phyloP scores from a whole-genome alignment of 2,888 invertebrate genomes.

The Scaptomyza reducta region DNA sequence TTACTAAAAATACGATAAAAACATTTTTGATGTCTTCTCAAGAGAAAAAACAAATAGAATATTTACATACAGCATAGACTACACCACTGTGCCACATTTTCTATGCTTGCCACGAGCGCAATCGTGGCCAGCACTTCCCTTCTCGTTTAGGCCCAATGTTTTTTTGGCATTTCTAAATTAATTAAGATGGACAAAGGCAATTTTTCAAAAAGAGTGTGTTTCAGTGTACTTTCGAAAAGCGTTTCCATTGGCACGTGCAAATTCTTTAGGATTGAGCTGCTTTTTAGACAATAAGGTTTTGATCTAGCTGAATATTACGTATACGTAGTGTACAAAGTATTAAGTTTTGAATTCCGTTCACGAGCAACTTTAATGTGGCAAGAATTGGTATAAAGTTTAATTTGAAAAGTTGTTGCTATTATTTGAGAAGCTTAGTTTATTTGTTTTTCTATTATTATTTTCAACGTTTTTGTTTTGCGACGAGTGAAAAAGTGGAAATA shows the following conservation, averaged over 20 bases:
- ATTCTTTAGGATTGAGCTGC: slow-evolving; percentile 1
- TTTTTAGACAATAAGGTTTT: slow-evolving; percentile 14
- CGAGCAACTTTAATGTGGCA: slow-evolving; percentile 71
- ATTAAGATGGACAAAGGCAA: slow-evolving; percentile 77
- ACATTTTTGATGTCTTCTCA: too few species aligned
- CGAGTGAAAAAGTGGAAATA: slow-evolving; percentile 48
- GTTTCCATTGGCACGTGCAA: slow-evolving; percentile 19
- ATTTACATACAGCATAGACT: too few species aligned
- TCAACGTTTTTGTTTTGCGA: slow-evolving; percentile 28
- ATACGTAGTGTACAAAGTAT: neutral
- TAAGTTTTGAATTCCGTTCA: slow-evolving; percentile 40
- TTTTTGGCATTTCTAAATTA: slow-evolving; percentile 60
- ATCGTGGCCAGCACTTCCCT: too few species aligned
- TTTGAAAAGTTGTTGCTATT: slow-evolving; percentile 78
- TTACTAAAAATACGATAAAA: too few species aligned
- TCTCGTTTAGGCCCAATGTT: neutral
- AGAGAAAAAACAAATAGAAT: too few species aligned
- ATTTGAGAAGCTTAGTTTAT: slow-evolving; percentile 50
- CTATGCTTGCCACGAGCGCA: slow-evolving; percentile 23
- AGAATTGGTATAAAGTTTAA: slow-evolving; percentile 74
- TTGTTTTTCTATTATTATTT: slow-evolving; percentile 24
- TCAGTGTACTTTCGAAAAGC: slow-evolving; percentile 25
- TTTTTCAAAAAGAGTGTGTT: slow-evolving; percentile 43
- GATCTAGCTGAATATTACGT: slow-evolving; percentile 21
- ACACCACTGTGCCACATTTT: slow-evolving; percentile 43